Percentiles rank a stretch among this genome's conserved stretches.
phyloP scores from a whole-genome alignment of 2,888 invertebrate species.

The Mythimna vitellina region DNA sequence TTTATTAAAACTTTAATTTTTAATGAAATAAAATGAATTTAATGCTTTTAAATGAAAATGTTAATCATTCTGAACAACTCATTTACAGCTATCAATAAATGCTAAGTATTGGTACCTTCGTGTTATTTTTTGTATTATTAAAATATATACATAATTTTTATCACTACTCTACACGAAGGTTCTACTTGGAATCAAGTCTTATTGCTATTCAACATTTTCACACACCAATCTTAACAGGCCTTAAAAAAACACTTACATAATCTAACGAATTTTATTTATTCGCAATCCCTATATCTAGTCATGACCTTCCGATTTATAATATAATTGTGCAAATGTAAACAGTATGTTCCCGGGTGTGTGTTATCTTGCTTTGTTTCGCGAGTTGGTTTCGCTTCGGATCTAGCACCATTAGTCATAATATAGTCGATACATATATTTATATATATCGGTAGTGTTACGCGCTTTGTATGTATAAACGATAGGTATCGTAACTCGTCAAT shows the following conservation, averaged over 20 bases:
- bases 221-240: background rate
- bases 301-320: background rate
- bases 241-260: background rate
- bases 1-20: background rate
- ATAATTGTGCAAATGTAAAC: background rate
- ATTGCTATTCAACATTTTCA: background rate
- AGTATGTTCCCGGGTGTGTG: conserved; percentile 48
- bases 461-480: conserved; percentile 80
- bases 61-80: background rate
- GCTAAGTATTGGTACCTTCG: background rate
- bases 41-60: conserved; percentile 15
- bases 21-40: background rate
- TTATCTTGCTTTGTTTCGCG: conserved; percentile 65
- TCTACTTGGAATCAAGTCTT: background rate
- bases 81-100: background rate
- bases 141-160: background rate
- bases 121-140: background rate
- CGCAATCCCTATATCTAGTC: background rate
- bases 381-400: conserved; percentile 73
- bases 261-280: background rate
- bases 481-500: conserved; percentile 64
- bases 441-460: conserved; percentile 74
- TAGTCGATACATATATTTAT: conserved; percentile 76
- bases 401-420: conserved; percentile 81
- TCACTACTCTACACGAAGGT: background rate